Evolutionary conservation across 2,888 invertebrate genomes (phyloP).

Genomic region (Atrina japonica): DNA sequence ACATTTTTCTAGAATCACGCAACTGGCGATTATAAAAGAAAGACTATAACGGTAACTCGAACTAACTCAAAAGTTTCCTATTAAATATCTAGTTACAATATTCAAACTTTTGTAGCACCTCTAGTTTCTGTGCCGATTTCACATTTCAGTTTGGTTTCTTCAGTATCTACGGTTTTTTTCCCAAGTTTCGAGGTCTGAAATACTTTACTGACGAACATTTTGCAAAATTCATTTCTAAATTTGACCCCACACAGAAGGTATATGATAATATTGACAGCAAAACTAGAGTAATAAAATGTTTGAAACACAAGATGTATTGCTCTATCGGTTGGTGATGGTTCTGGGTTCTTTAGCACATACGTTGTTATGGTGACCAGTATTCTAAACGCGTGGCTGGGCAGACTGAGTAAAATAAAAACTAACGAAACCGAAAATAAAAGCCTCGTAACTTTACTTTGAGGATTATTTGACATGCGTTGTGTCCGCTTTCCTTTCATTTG

Average conservation of each 20-base stretch:
- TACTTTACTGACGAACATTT: background rate
- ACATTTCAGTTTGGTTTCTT: no score
- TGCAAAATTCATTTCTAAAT: constrained; percentile 24
- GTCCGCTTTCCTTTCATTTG: constrained; percentile 26
- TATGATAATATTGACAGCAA: constrained; percentile 28
- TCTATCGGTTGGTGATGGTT: background rate
- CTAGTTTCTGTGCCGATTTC: no score
- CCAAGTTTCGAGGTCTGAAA: no score
- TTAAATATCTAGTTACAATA: no score
- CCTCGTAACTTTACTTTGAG: constrained; percentile 57
- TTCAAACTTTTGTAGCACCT: no score
- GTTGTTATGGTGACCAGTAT: constrained; percentile 41
- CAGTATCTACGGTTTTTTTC: no score
- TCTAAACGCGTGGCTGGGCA: constrained; percentile 67
- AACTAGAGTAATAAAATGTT: constrained; percentile 26
- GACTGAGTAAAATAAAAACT: constrained; percentile 62
- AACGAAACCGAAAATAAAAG: constrained; percentile 68
- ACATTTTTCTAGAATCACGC: no score
- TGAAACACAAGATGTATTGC: constrained; percentile 18
- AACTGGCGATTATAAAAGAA: no score
- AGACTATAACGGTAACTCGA: no score
- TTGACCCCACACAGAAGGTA: constrained; percentile 22
- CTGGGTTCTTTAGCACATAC: constrained; percentile 9
- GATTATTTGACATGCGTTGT: constrained; percentile 7
- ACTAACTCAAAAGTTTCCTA: no score